Evolutionary conservation across 2,888 invertebrate species (phyloP).

Genomic region (Andrena camellia): DNA sequence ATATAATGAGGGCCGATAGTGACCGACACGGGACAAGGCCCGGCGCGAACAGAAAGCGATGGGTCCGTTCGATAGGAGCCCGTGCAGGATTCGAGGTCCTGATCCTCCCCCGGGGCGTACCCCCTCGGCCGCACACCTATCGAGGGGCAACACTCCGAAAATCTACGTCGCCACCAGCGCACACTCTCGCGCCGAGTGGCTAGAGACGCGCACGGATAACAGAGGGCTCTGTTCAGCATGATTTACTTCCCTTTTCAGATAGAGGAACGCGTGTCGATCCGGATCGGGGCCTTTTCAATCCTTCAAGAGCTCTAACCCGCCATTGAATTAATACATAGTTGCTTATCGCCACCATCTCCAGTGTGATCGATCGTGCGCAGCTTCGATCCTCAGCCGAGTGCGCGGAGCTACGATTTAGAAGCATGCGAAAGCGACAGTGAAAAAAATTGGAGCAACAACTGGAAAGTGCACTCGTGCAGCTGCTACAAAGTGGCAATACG

Average conservation of each 20-base stretch:
- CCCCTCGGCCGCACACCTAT: constrained; percentile 39
- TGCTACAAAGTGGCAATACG: too few relatives aligned
- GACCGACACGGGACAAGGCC: constrained; percentile 83
- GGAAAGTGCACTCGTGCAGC: too few relatives aligned
- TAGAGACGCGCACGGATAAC: constrained; percentile 26
- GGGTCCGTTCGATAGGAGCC: constrained; percentile 77
- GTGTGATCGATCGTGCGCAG: constrained; percentile 18
- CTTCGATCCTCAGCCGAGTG: not conserved
- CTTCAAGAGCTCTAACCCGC: constrained; percentile 16
- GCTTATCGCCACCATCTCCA: constrained; percentile 23
- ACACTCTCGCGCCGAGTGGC: not conserved
- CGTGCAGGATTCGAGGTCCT: constrained; percentile 59
- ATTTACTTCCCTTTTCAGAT: constrained; percentile 35
- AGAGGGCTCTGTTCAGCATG: not conserved
- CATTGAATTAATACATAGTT: constrained; percentile 42
- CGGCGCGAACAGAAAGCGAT: constrained; percentile 80
- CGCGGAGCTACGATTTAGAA: not conserved
- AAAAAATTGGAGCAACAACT: too few relatives aligned
- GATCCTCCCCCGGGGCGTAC: constrained; percentile 44
- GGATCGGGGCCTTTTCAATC: constrained; percentile 33
- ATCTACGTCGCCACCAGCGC: constrained; percentile 33
- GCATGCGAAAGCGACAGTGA: not conserved
- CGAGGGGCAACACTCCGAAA: constrained; percentile 16
- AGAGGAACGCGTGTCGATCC: constrained; percentile 46
- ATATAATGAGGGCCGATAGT: constrained; percentile 85